Percentiles rank a stretch among this genome's conserved stretches.
Evolutionary conservation across 2,113 vertebrate genomes (phyloP).

Genomic region (Vimba vimba): DNA sequence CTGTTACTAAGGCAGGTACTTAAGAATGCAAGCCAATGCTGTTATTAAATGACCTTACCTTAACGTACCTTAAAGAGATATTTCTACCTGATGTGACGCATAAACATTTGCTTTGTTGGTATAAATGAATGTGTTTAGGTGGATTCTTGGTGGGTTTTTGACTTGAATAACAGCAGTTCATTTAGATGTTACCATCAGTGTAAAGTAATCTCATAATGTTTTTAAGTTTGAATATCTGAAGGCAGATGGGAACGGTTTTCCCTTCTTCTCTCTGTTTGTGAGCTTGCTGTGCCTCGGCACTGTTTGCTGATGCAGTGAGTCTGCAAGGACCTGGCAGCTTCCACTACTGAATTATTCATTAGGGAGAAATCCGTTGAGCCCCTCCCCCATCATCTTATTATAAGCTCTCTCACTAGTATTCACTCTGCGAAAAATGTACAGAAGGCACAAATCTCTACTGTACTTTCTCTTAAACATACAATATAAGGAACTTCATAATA

Average conservation of each 20-base stretch:
- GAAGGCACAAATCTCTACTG: neutral
- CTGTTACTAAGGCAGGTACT: too few relatives aligned
- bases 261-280: slow-evolving; percentile 60
- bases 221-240: neutral
- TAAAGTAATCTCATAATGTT: neutral
- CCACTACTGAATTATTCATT: slow-evolving; percentile 67
- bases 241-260: neutral
- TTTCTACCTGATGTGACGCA: too few relatives aligned
- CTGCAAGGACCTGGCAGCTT: slow-evolving; percentile 60
- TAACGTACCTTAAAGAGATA: too few relatives aligned
- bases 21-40: too few relatives aligned
- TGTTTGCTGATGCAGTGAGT: slow-evolving; percentile 59
- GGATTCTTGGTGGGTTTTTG: neutral
- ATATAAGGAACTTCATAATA: neutral
- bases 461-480: neutral
- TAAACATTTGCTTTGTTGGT: neutral
- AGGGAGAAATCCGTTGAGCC: slow-evolving; percentile 57
- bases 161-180: neutral
- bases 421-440: neutral
- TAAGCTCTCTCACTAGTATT: neutral
- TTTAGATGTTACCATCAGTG: neutral
- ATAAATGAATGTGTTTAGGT: neutral
- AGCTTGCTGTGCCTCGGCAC: slow-evolving; percentile 37
- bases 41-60: too few relatives aligned
- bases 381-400: neutral